A percentile compares a stretch with the other conserved stretches of the same genome.
Conservation (phyloP, 2,797 vertebrate genomes). For the Gouania willdenowi region DNA sequence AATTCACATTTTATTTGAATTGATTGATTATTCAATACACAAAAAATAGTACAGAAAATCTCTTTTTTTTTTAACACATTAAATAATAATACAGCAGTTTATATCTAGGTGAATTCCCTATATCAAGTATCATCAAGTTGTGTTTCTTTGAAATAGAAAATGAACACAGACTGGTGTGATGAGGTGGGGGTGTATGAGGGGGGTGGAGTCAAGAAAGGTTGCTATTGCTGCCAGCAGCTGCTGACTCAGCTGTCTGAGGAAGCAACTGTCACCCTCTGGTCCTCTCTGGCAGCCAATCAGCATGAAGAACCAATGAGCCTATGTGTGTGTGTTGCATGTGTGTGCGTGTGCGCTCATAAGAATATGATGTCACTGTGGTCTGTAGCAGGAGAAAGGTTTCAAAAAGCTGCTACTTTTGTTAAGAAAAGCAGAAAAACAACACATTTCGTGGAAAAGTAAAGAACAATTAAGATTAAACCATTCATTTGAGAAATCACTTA, state of each 20-base stretch:
- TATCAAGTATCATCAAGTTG: too few relatives aligned
- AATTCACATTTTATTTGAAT: too few relatives aligned
- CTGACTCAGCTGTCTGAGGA: conserved; percentile 68
- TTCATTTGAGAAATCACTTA: too few relatives aligned
- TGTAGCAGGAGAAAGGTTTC: neutral
- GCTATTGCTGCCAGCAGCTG: conserved; percentile 57
- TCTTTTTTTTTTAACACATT: too few relatives aligned
- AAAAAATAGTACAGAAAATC: too few relatives aligned
- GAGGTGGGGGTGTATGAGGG: conserved; percentile 33
- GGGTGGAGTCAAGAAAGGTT: conserved; percentile 21
- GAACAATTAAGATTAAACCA: too few relatives aligned
- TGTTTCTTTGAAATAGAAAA: conserved; percentile 23
- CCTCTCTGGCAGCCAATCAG: conserved; percentile 39
- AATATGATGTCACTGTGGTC: conserved; percentile 7
- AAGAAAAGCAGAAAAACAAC: too few relatives aligned
- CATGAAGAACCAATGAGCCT: conserved; percentile 37
- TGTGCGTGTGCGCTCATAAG: neutral
- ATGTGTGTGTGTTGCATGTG: neutral
- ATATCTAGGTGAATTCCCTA: too few relatives aligned
- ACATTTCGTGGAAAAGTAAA: too few relatives aligned
- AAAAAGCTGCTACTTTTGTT: too few relatives aligned
- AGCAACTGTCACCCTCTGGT: conserved; percentile 39
- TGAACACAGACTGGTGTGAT: conserved; percentile 16
- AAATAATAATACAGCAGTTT: too few relatives aligned
- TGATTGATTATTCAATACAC: too few relatives aligned